Evolutionary conservation across 2,113 vertebrate species (phyloP).

Genomic region (Proteles cristata): DNA sequence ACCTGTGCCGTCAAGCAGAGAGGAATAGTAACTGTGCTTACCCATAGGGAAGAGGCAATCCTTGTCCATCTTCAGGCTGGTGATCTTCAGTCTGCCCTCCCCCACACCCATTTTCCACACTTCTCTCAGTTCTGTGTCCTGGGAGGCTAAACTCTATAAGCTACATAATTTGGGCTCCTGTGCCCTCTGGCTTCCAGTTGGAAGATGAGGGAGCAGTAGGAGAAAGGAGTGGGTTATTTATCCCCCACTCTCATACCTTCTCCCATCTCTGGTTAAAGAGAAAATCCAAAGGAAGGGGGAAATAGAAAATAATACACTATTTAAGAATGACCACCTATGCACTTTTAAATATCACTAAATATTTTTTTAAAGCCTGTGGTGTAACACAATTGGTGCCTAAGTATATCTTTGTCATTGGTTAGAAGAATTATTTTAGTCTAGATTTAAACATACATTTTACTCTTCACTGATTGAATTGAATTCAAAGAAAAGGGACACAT

Average conservation of each 20-base stretch:
- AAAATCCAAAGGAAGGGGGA: not conserved
- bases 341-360: conserved; percentile 67
- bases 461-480: conserved; percentile 63
- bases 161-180: not conserved
- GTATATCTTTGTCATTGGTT: conserved; percentile 59
- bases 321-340: not conserved
- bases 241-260: not conserved
- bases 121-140: not conserved
- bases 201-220: not conserved
- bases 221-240: not conserved
- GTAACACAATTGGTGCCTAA: conserved; percentile 46
- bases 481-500: conserved; percentile 66
- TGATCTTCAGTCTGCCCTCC: not conserved
- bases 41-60: not conserved
- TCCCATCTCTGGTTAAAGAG: not conserved
- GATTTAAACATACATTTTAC: conserved; percentile 81
- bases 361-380: not conserved
- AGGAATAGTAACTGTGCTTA: not conserved
- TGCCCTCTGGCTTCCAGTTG: not conserved
- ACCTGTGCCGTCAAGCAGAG: not conserved
- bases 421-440: conserved; percentile 68
- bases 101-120: not conserved
- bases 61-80: not conserved
- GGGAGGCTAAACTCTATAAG: not conserved
- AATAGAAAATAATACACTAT: not conserved